A percentile compares a stretch with the other conserved stretches of the same genome.
Evolutionary conservation across 2,797 vertebrate genomes (phyloP).

Genomic region (Molossus alvarezi): DNA sequence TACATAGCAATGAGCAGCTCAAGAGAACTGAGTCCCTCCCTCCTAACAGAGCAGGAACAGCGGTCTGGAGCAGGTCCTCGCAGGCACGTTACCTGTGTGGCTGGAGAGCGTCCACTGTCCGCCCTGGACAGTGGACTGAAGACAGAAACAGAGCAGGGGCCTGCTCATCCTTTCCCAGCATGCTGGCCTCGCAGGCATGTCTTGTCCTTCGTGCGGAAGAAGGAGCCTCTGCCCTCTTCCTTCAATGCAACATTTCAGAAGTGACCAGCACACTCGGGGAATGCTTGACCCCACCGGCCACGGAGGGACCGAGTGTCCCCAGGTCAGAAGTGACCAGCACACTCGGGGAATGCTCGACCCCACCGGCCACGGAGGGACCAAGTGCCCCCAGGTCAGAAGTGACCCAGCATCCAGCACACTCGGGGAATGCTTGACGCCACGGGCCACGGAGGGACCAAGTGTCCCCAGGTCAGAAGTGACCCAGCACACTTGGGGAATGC

Average conservation of each 20-base stretch:
- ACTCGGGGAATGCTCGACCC: too few species aligned
- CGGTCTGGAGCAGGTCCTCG: neutral
- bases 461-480: too few species aligned
- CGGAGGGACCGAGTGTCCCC: neutral
- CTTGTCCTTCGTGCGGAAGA: too few species aligned
- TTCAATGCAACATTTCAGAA: neutral
- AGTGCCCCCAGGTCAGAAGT: too few species aligned
- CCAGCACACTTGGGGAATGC: accelerated
- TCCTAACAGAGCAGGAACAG: neutral
- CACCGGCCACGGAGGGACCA: too few species aligned
- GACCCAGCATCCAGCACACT: too few species aligned
- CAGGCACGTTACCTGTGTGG: accelerated
- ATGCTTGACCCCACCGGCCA: accelerated
- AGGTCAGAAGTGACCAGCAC: neutral
- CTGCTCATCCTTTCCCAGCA: accelerated
- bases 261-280: accelerated
- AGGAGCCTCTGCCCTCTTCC: neutral
- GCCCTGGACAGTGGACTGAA: neutral
- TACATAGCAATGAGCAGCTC: neutral
- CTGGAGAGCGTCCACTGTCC: accelerated
- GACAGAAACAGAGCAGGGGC: accelerated
- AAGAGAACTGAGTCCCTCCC: neutral
- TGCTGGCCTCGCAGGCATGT: accelerated
- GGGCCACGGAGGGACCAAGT: too few species aligned
- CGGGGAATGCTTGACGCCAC: too few species aligned